A percentile compares a stretch with the other conserved stretches of the same genome.
phyloP scores from a whole-genome alignment of 2,113 vertebrate species.

The Calonectris borealis region DNA sequence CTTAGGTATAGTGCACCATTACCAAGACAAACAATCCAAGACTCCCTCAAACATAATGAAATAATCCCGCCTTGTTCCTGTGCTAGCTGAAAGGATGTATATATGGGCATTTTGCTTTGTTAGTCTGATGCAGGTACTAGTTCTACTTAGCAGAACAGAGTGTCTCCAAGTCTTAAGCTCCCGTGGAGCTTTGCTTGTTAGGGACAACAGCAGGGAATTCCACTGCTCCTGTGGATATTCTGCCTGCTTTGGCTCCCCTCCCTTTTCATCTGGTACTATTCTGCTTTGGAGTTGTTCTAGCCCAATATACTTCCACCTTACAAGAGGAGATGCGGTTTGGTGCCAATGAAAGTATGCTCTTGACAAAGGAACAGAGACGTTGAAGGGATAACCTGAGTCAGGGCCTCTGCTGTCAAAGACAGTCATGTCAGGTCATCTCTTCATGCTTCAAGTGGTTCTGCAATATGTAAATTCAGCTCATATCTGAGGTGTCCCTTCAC shows the following conservation, averaged over 20 bases:
- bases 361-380: neutral
- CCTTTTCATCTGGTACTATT: neutral
- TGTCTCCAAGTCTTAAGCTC: neutral
- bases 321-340: neutral
- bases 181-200: neutral
- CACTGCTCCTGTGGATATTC: neutral
- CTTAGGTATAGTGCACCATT: neutral
- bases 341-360: neutral
- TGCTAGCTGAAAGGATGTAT: neutral
- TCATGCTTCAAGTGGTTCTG: neutral
- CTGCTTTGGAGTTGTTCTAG: neutral
- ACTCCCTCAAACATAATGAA: neutral
- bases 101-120: neutral
- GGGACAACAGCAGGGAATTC: neutral
- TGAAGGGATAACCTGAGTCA: neutral
- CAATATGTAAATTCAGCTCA: neutral
- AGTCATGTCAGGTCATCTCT: neutral
- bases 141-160: neutral
- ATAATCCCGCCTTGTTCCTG: neutral
- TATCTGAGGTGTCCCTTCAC: neutral
- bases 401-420: neutral
- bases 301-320: neutral
- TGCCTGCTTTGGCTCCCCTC: neutral
- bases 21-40: neutral
- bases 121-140: neutral